Percentiles rank a stretch among this genome's conserved stretches.
Evolutionary conservation across 1,140 invertebrate species (phyloP).

Genomic region (Heliothis virescens): DNA sequence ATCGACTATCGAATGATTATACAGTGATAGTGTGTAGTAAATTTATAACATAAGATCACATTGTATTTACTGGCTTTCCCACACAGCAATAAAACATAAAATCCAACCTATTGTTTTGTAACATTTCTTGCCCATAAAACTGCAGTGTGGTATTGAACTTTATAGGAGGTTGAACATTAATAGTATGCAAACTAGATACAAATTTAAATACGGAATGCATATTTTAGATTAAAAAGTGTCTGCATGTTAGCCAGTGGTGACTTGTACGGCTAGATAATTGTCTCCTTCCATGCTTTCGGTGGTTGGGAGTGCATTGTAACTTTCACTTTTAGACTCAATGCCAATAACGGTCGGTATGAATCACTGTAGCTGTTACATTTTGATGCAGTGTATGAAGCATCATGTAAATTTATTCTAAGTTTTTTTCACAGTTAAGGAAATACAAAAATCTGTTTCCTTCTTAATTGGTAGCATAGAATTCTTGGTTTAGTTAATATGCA

Average conservation of each 20-base stretch:
- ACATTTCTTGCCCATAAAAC: constrained; percentile 16
- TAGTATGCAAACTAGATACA: background rate
- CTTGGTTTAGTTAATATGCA: background rate
- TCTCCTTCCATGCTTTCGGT: constrained; percentile 65
- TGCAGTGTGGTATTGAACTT: background rate
- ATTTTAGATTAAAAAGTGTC: constrained; percentile 13
- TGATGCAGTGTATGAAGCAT: constrained; percentile 40
- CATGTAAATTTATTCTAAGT: background rate
- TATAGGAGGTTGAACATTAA: background rate
- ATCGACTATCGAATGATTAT: background rate
- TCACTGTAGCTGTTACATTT: constrained; percentile 71
- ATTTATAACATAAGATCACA: background rate
- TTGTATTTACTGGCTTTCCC: constrained; percentile 6
- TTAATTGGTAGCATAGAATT: too few species aligned
- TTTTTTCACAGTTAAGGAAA: constrained; percentile 2
- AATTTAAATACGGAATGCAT: constrained; percentile 10
- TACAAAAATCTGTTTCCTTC: background rate
- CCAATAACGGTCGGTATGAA: constrained; percentile 80
- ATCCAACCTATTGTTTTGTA: constrained; percentile 8
- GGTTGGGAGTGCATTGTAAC: constrained; percentile 64
- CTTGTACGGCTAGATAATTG: constrained; percentile 58
- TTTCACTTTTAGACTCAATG: constrained; percentile 79
- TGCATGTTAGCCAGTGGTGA: constrained; percentile 15
- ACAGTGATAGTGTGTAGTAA: background rate
- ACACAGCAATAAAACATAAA: background rate